phyloP scores from a whole-genome alignment of 1,140 invertebrate genomes.

The Drosophila kanapiae region DNA sequence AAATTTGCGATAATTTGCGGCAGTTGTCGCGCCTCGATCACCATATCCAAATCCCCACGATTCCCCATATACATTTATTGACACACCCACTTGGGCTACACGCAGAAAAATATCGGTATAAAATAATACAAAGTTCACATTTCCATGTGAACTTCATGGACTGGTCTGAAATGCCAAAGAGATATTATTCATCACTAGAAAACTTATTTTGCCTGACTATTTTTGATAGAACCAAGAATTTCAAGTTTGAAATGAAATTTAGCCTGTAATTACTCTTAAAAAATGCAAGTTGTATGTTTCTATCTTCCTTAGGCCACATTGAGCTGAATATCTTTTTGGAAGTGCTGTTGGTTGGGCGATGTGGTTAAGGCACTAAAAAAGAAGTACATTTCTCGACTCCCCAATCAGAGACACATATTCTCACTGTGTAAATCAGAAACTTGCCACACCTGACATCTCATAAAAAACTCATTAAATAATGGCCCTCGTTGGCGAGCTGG shows the following conservation, averaged over 20 bases:
- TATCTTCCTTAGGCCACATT: too few relatives aligned
- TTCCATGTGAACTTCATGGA: not conserved
- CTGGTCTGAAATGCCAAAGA: not conserved
- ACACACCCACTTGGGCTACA: constrained; percentile 47
- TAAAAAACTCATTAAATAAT: constrained; percentile 81
- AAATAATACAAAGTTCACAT: not conserved
- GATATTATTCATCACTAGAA: not conserved
- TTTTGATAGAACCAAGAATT: too few relatives aligned
- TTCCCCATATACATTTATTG: constrained; percentile 27
- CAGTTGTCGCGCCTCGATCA: constrained; percentile 80
- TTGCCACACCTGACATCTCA: constrained; percentile 75
- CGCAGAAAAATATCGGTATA: not conserved
- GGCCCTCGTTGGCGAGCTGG: constrained; percentile 73
- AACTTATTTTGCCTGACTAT: too few relatives aligned
- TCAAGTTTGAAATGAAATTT: too few relatives aligned
- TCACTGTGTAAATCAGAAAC: constrained; percentile 11
- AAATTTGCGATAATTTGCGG: constrained; percentile 82
- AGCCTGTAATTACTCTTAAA: too few relatives aligned
- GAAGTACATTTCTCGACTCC: not conserved
- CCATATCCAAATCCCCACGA: constrained; percentile 28
- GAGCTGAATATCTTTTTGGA: too few relatives aligned
- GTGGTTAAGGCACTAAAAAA: too few relatives aligned
- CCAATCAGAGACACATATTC: not conserved
- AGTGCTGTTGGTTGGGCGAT: too few relatives aligned
- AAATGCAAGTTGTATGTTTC: too few relatives aligned